phyloP scores from a whole-genome alignment of 2,888 invertebrate species.

The Agonopterix arenella region DNA sequence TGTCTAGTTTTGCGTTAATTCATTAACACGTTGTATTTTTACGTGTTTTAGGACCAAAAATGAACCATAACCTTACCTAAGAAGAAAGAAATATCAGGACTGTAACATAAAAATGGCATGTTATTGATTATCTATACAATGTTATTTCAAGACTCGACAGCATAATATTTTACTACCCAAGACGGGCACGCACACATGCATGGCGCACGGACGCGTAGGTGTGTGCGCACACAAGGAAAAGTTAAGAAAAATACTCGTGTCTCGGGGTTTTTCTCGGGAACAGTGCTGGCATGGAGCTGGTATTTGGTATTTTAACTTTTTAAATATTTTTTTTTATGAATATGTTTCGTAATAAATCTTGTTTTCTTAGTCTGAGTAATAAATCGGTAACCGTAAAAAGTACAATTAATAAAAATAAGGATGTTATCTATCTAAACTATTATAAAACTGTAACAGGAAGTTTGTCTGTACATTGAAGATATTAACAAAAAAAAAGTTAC shows the following conservation, averaged over 20 bases:
- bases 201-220: slow-evolving; percentile 12
- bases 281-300: slow-evolving; percentile 26
- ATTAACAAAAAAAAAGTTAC: no score
- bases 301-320: no score
- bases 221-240: slow-evolving; percentile 27
- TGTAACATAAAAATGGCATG: slow-evolving; percentile 53
- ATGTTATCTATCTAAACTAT: no score
- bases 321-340: no score
- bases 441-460: no score
- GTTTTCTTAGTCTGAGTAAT: no score
- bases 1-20: no score
- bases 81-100: slow-evolving; percentile 15
- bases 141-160: slow-evolving; percentile 75
- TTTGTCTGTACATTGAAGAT: no score
- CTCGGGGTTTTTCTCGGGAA: slow-evolving; percentile 64
- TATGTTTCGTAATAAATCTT: no score
- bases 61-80: not conserved
- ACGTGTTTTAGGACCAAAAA: slow-evolving; percentile 3
- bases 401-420: no score
- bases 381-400: no score
- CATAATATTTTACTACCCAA: slow-evolving; percentile 76
- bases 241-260: slow-evolving; percentile 71
- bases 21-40: no score
- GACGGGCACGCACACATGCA: slow-evolving; percentile 30
- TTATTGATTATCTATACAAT: slow-evolving; percentile 78